Percentiles rank a stretch among this genome's conserved stretches.
Evolutionary conservation across 2,113 vertebrate genomes (phyloP).

Genomic region (Atherinomorus stipes): DNA sequence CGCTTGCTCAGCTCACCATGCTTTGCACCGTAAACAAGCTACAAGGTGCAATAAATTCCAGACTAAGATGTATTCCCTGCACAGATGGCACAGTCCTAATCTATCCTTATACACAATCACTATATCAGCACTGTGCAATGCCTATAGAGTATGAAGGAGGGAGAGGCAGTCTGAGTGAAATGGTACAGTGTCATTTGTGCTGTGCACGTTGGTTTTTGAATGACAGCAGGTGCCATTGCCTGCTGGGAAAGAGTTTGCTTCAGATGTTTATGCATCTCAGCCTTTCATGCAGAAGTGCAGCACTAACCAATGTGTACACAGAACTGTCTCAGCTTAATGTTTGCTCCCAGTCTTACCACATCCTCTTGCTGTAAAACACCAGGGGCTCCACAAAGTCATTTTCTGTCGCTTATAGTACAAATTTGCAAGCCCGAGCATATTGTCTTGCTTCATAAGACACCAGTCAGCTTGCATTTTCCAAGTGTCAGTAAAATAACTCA

Average conservation of each 20-base stretch:
- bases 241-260: constrained; percentile 15
- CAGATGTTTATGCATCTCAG: constrained; percentile 13
- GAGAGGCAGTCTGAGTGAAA: constrained; percentile 12
- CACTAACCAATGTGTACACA: constrained; percentile 11
- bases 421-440: constrained; percentile 52
- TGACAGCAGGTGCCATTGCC: constrained; percentile 23
- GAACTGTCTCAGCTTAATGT: constrained; percentile 26
- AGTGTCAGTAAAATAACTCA: constrained; percentile 76
- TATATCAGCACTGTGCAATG: constrained; percentile 37
- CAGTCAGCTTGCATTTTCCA: constrained; percentile 71
- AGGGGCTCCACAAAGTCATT: constrained; percentile 46
- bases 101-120: constrained; percentile 64
- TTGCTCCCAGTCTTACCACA: constrained; percentile 25
- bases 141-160: constrained; percentile 19
- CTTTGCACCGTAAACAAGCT: constrained; percentile 65
- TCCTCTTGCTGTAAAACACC: constrained; percentile 37
- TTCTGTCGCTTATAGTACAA: constrained; percentile 40
- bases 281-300: constrained; percentile 34
- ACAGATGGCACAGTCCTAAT: constrained; percentile 65
- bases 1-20: constrained; percentile 65
- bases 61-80: constrained; percentile 73
- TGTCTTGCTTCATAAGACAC: constrained; percentile 62
- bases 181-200: not conserved
- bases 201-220: constrained; percentile 37
- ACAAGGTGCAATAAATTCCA: constrained; percentile 58